Percentiles rank a stretch among this genome's conserved stretches.
These are phyloP conservation scores for Zelostemma sp. DNA, from an alignment of 1,140 invertebrate genomes.

Conservation along the genomic window DNA sequence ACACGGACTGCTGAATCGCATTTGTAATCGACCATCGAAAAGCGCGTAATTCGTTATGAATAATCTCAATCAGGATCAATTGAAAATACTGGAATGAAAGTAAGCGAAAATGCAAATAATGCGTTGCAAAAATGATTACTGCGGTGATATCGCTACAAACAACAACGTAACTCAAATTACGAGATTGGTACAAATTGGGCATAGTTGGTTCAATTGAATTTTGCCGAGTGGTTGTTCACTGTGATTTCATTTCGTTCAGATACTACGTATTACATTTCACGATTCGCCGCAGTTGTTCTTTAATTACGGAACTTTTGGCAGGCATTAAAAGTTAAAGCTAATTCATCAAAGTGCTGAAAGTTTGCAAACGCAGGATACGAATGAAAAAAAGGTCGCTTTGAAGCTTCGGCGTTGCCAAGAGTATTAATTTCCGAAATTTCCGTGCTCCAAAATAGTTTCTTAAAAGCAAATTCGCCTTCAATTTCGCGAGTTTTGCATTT, in stretches of 20 bases:
- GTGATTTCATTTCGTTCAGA: constrained; percentile 45
- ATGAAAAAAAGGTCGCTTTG: too few species aligned
- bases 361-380: too few species aligned
- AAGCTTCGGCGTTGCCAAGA: too few species aligned
- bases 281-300: constrained; percentile 45
- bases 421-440: too few species aligned
- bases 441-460: too few species aligned
- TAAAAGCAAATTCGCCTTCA: too few species aligned
- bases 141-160: not conserved
- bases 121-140: constrained; percentile 22
- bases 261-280: constrained; percentile 39
- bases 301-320: constrained; percentile 49
- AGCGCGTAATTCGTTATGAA: too few species aligned
- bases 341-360: too few species aligned
- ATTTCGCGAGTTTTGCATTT: not conserved
- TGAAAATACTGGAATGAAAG: constrained; percentile 4
- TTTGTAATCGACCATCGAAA: too few species aligned
- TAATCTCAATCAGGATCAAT: not conserved
- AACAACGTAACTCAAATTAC: constrained; percentile 22
- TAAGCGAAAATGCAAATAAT: constrained; percentile 15
- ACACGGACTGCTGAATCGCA: too few species aligned
- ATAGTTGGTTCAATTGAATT: constrained; percentile 44
- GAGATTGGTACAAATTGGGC: constrained; percentile 26
- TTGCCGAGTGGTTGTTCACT: constrained; percentile 38
- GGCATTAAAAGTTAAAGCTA: constrained; percentile 23